Evolutionary conservation across 2,888 invertebrate genomes (phyloP), one percentile per base, ranked within the genome.

Genomic region (Lutraria lutraria): DNA sequence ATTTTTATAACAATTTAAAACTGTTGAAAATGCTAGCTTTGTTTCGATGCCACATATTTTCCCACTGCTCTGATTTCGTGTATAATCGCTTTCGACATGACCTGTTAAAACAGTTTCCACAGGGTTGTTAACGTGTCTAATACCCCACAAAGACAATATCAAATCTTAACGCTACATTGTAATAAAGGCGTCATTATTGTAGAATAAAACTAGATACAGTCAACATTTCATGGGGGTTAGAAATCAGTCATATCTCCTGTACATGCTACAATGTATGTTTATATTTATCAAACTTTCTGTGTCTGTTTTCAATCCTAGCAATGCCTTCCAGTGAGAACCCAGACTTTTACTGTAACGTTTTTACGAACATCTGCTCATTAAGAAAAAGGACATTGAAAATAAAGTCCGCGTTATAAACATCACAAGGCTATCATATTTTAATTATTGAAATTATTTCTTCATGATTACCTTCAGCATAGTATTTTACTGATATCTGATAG

Each of bases 401-500:
- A 25, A 34, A 76, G 19, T 76, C 76, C 76, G 16, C 34, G 2
- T 34, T 34, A 25, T n/a, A 34, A 34, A 2, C 19, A 56, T 0
- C 31, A 34, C 76, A 76, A 76, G 31, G 76, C 10, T 76, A 76
- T 76, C 76, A 76, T 76, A 34, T 76, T 76, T 76, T 76, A 76
- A 76, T 76, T 76, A 34, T 76, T 31, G 34, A n/a, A 34, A 34
- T 31, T 19, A 19, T 31, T 31, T 34, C 25, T 19, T 16, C 72
- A 29, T 76, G 19, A 76, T 76, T 76, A 76, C 76, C 29, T 76
- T 76, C 16, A 31, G 31, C 31, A 31, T 76, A 34, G 34, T 76
- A 76, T 15, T 76, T 76, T 19, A 13, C 29, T 76, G 76, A 34
- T 34, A 76, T 34, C 0, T 31, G 76, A 76, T 76, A 76, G 2